Evolutionary conservation across 2,113 vertebrate genomes (phyloP).

Genomic region (Lamprotornis superbus): DNA sequence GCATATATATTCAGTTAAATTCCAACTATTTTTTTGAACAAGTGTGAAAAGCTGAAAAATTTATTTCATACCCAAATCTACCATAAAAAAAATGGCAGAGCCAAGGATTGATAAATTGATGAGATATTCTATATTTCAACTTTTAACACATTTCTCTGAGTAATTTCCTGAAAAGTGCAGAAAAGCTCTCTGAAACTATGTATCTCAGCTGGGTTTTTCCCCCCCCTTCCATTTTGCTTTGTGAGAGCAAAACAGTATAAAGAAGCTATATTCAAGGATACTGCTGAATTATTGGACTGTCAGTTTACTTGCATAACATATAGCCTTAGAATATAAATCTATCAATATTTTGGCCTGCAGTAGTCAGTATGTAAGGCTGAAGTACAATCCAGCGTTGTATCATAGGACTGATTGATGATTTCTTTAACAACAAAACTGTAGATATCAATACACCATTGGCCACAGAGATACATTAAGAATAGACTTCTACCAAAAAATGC

Average conservation of each 20-base stretch:
- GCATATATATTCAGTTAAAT: neutral
- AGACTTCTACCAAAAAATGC: neutral
- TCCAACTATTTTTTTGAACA: neutral
- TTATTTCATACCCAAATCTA: neutral
- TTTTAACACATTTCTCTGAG: neutral
- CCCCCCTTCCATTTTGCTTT: neutral
- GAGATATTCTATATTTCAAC: neutral
- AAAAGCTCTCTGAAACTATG: neutral
- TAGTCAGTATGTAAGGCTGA: neutral
- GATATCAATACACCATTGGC: neutral
- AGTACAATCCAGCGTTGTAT: neutral
- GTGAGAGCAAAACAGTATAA: neutral
- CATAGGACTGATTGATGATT: neutral
- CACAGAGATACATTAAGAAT: neutral
- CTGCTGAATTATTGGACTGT: conserved; percentile 18
- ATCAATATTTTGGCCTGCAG: neutral
- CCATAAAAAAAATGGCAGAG: neutral
- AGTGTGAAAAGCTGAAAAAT: neutral
- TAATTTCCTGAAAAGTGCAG: neutral
- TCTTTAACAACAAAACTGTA: neutral
- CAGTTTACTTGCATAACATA: neutral
- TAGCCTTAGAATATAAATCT: conserved; percentile 21
- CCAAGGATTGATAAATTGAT: neutral
- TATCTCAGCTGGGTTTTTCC: neutral
- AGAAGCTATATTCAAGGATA: neutral